phyloP scores from a whole-genome alignment of 1,140 invertebrate species.

The Bilobella aurantiaca region DNA sequence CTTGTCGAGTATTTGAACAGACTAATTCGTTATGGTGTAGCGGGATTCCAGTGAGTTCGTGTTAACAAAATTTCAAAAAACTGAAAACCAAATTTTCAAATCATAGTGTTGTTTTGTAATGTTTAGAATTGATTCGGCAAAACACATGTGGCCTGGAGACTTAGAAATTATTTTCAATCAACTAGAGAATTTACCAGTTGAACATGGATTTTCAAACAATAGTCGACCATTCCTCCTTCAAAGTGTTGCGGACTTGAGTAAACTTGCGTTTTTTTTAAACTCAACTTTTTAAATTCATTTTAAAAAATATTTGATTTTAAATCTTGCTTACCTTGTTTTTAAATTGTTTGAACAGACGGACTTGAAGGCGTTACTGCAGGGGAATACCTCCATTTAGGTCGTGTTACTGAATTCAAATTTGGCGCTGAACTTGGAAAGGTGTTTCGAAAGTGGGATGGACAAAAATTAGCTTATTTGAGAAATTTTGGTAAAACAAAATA shows the following conservation, averaged over 20 bases:
- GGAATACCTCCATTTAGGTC: conserved; percentile 22
- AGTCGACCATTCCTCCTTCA: conserved; percentile 58
- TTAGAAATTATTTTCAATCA: background rate
- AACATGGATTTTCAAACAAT: conserved; percentile 48
- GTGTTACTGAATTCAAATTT: conserved; percentile 29
- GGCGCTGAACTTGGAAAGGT: conserved; percentile 18
- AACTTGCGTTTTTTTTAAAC: conserved; percentile 43
- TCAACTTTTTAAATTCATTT: conserved; percentile 17
- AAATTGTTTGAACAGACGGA: background rate
- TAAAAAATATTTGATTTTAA: background rate
- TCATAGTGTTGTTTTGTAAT: too few relatives aligned
- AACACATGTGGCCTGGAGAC: background rate
- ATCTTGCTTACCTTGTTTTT: background rate
- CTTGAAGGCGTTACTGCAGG: conserved; percentile 12
- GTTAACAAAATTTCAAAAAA: conserved; percentile 23
- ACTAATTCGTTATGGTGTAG: conserved; percentile 63
- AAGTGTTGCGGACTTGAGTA: conserved; percentile 66
- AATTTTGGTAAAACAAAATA: background rate
- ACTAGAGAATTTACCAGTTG: conserved; percentile 42
- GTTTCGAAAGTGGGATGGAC: conserved; percentile 15
- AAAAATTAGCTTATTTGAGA: conserved; percentile 2
- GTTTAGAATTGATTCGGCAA: background rate
- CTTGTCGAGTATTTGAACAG: conserved; percentile 61
- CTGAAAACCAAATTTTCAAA: conserved; percentile 37
- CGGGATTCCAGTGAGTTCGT: conserved; percentile 51